Evolutionary conservation across 1,140 invertebrate genomes (phyloP), one percentile per base, ranked within the genome.

Genomic region (Magallana angulata): DNA sequence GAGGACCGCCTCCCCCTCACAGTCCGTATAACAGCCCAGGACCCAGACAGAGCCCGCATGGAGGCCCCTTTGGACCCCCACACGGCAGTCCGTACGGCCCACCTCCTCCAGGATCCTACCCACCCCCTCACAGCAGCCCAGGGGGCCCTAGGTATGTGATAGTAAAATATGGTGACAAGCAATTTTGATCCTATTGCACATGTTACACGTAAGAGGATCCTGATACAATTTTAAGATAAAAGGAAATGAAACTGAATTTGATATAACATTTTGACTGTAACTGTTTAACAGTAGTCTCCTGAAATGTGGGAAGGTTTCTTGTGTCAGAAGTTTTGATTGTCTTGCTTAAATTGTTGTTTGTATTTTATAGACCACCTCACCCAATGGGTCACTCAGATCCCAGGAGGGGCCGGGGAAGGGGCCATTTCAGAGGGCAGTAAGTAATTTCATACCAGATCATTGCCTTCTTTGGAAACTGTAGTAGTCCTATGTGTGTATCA

Each of bases 11-110:
- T 18, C 18, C 84, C 12, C 36, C 36, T 2, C 82, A 82, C 59
- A 88, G 89, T 57, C 90, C 90, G 62, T 90, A 80, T 85, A 85
- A 85, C 48, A 89, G 87, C 82, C 89, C 57, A 24, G 68, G 68
- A 0, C 68, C 68, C 18, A 8, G 68, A 76, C 68, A 89, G 81
- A 85, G 89, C 24, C 68, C 68, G 14, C 68, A 30, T 12, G 24
- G 68, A 11, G 68, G 68, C 36, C 68, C 24, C 24, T 76, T 30
- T 36, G 68, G 68, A 12, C 11, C 86, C 62, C 56, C 57, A 30
- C 71, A 58, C 7, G 8, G n/a, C 30, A 56, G 58, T 85, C 62
- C 58, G 9, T 85, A 62, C 14, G 62, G 60, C 16, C 36, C 36
- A 1, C 84, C 84, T 8, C 59, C 24, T 12, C 1, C 84, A 1